Percentiles rank a stretch among this genome's conserved stretches.
phyloP scores from a whole-genome alignment of 2,888 invertebrate species.

The Drosophila trichaetosa region DNA sequence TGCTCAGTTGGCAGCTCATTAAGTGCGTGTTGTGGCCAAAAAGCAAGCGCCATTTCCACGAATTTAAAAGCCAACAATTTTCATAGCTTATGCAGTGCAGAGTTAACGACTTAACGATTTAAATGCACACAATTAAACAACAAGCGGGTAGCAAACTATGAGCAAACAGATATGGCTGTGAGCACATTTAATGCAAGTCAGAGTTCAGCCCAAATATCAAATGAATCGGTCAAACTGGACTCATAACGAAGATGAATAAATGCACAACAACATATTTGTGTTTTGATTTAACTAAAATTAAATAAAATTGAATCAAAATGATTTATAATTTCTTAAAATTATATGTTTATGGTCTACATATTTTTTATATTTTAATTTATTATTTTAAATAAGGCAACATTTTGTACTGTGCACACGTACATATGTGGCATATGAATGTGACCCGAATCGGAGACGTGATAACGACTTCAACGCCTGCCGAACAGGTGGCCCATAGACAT shows the following conservation, averaged over 20 bases:
- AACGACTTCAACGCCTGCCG: slow-evolving; percentile 47
- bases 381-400: neutral
- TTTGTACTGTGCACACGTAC: slow-evolving; percentile 3
- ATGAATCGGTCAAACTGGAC: slow-evolving; percentile 2
- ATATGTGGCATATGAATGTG: slow-evolving; percentile 14
- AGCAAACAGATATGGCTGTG: slow-evolving; percentile 5
- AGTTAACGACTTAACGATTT: slow-evolving; percentile 34
- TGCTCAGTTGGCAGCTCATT: slow-evolving; percentile 55
- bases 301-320: neutral
- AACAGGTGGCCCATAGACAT: slow-evolving; percentile 60
- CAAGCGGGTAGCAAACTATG: slow-evolving; percentile 18
- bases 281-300: neutral
- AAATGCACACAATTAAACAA: slow-evolving; percentile 21
- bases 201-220: slow-evolving; percentile 24
- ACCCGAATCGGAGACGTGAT: slow-evolving; percentile 53
- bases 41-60: slow-evolving; percentile 14
- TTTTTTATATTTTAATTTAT: neutral
- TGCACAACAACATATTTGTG: no score
- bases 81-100: slow-evolving; percentile 6
- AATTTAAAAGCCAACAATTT: slow-evolving; percentile 29
- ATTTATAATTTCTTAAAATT: neutral
- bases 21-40: slow-evolving; percentile 54
- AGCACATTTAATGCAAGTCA: slow-evolving; percentile 13
- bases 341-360: neutral
- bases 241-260: neutral